Conservation (phyloP, 2,888 invertebrate species). For the Anthophora plumipes region DNA sequence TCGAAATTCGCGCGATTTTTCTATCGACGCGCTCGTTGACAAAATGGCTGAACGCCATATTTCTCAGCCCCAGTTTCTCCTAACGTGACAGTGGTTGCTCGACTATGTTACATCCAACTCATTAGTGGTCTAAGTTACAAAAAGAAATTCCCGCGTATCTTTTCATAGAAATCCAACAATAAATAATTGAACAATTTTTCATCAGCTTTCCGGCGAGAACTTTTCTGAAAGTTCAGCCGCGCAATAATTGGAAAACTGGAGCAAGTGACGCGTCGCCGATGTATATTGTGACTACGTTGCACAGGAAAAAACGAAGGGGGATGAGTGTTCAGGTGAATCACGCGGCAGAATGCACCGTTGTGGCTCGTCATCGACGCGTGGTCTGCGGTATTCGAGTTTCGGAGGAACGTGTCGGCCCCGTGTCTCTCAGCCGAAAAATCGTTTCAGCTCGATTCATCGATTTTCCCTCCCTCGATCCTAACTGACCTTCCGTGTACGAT, state of each 20-base stretch:
- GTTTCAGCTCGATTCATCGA: constrained; percentile 28
- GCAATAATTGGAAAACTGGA: accelerated
- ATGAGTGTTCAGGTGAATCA: background rate
- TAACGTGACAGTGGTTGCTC: too few relatives aligned
- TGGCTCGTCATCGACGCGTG: background rate
- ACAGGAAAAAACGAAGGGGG: background rate
- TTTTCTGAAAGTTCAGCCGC: too few relatives aligned
- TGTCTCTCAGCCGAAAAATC: constrained; percentile 28
- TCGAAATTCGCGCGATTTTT: too few relatives aligned
- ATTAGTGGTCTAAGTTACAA: too few relatives aligned
- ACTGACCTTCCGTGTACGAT: constrained; percentile 43
- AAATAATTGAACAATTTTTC: too few relatives aligned
- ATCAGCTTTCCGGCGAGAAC: too few relatives aligned
- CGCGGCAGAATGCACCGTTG: background rate
- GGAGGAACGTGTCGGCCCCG: background rate
- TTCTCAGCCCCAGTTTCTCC: too few relatives aligned
- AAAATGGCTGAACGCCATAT: too few relatives aligned
- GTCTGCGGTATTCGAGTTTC: background rate
- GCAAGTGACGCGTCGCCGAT: background rate
- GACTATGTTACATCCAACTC: too few relatives aligned
- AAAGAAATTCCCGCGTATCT: too few relatives aligned
- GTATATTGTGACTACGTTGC: background rate
- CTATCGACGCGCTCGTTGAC: too few relatives aligned
- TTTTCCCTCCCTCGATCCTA: constrained; percentile 11
- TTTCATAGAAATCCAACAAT: too few relatives aligned